Evolutionary conservation across 2,113 vertebrate genomes (phyloP).

Genomic region (Daboia siamensis): DNA sequence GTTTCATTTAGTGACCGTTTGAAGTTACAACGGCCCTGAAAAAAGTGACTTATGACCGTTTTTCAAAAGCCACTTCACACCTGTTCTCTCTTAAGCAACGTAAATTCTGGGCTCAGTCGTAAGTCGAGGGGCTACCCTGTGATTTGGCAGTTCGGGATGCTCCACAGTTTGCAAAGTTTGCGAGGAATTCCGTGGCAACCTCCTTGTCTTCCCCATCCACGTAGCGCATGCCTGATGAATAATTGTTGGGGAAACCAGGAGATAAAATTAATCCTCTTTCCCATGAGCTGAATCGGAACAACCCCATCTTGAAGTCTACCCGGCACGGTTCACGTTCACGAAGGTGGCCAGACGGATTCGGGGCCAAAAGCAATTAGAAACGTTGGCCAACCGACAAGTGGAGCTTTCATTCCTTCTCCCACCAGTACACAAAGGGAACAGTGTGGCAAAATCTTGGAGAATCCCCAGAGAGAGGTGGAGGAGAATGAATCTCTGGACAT

Average conservation of each 20-base stretch:
- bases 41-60: too few relatives aligned
- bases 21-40: too few relatives aligned
- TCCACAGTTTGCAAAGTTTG: not conserved
- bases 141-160: not conserved
- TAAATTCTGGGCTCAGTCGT: not conserved
- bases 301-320: not conserved
- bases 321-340: slow-evolving; percentile 47
- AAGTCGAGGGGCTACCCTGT: not conserved
- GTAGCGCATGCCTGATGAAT: slow-evolving; percentile 85
- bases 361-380: slow-evolving; percentile 69
- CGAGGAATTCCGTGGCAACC: not conserved
- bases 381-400: slow-evolving; percentile 69
- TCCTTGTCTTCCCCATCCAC: slow-evolving; percentile 40
- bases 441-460: slow-evolving; percentile 66
- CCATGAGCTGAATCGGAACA: not conserved
- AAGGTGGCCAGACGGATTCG: slow-evolving; percentile 42
- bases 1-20: too few relatives aligned
- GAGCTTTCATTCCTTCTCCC: slow-evolving; percentile 65
- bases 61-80: too few relatives aligned
- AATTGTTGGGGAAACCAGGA: slow-evolving; percentile 88
- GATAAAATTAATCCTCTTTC: slow-evolving; percentile 87
- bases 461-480: slow-evolving; percentile 62
- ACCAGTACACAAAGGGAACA: slow-evolving; percentile 67
- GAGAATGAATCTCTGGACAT: slow-evolving; percentile 52
- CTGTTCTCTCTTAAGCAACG: not conserved